Evolutionary conservation across 2,888 invertebrate genomes (phyloP).

Genomic region (Trachelus iudaicus): DNA sequence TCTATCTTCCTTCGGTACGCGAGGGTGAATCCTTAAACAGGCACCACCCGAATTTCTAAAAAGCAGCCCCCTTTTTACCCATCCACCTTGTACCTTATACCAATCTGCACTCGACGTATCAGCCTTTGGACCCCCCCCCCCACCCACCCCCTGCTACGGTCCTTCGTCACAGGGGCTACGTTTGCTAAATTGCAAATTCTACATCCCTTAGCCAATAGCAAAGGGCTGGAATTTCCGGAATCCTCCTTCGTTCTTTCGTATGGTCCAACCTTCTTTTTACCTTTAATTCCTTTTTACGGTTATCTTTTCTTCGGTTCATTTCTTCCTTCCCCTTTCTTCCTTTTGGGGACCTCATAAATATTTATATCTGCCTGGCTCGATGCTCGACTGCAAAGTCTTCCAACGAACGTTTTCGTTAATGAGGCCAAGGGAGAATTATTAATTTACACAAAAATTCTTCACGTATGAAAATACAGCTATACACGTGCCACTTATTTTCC

Average conservation of each 20-base stretch:
- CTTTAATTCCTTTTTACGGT: background rate
- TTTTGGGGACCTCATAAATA: background rate
- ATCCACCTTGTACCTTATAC: background rate
- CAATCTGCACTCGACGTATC: background rate
- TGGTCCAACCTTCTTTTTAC: background rate
- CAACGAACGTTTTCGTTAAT: background rate
- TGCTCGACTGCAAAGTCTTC: background rate
- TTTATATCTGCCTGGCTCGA: background rate
- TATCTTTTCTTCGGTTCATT: background rate
- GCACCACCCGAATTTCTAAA: background rate
- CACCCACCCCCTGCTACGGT: background rate
- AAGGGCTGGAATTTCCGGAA: background rate
- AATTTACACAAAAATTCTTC: background rate
- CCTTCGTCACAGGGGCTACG: background rate
- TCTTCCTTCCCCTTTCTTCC: background rate
- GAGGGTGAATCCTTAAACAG: constrained; percentile 6
- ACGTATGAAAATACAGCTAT: background rate
- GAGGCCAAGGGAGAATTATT: background rate
- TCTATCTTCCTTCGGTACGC: background rate
- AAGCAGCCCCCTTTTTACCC: background rate
- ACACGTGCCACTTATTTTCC: background rate
- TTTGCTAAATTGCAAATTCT: background rate
- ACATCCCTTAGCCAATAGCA: background rate
- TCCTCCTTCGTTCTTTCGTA: background rate
- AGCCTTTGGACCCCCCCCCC: background rate